Percentiles rank a stretch among this genome's conserved stretches.
Evolutionary conservation across 2,113 vertebrate genomes (phyloP).

Genomic region (Rhipidura dahli): DNA sequence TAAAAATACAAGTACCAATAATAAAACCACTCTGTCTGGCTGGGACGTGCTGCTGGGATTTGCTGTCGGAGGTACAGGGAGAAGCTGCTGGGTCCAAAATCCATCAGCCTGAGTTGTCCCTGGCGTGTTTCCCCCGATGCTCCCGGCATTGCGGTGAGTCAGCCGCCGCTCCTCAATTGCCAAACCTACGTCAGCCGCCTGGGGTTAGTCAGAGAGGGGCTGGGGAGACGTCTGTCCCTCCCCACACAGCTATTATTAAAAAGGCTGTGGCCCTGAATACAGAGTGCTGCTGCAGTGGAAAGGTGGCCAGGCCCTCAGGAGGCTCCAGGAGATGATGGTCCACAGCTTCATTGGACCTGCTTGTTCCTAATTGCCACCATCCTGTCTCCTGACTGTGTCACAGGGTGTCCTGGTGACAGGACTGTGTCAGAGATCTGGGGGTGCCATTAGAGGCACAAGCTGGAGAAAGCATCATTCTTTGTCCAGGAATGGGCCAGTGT

Average conservation of each 20-base stretch:
- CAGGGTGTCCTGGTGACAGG: not conserved
- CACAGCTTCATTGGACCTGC: not conserved
- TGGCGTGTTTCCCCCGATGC: not conserved
- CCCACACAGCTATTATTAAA: not conserved
- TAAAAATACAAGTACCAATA: not conserved
- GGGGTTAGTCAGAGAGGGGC: not conserved
- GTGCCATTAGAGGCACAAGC: rapidly evolving
- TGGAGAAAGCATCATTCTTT: rapidly evolving
- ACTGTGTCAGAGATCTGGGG: no score
- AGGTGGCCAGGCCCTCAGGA: not conserved
- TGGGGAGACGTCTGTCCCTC: not conserved
- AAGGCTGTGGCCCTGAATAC: not conserved
- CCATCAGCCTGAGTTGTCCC: not conserved
- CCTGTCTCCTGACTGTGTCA: not conserved
- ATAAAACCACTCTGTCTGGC: not conserved
- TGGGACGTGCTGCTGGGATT: not conserved
- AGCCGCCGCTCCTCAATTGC: not conserved
- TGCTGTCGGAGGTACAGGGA: not conserved
- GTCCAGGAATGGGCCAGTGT: not conserved
- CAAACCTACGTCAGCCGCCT: not conserved
- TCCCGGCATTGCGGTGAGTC: not conserved
- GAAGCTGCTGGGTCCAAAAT: not conserved
- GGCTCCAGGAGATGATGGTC: not conserved
- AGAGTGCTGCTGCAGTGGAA: not conserved
- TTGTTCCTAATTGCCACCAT: not conserved